A percentile compares a stretch with the other conserved stretches of the same genome.
Conservation (phyloP, 1,140 invertebrate genomes). For the Penaeus indicus region DNA sequence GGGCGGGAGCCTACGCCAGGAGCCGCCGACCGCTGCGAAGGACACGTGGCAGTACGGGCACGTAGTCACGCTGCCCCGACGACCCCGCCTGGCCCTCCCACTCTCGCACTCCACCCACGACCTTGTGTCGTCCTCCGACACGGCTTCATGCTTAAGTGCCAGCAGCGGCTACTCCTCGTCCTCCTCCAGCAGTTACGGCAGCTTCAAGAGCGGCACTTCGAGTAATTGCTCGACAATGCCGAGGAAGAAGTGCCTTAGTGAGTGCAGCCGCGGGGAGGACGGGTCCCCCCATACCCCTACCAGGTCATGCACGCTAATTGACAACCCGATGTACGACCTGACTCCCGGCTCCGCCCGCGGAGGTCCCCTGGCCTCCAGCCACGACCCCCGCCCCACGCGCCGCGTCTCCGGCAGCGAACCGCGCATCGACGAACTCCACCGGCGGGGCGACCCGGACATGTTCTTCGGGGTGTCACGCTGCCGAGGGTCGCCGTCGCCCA, state of each 20-base stretch:
- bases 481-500: background rate
- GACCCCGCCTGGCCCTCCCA: conserved; percentile 31
- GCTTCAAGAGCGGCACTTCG: conserved; percentile 57
- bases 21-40: background rate
- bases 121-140: conserved; percentile 41
- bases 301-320: conserved; percentile 36
- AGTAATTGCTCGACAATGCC: conserved; percentile 52
- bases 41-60: conserved; percentile 56
- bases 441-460: too few species aligned
- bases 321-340: conserved; percentile 57
- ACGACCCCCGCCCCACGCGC: too few species aligned
- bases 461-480: background rate
- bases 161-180: conserved; percentile 57
- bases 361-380: background rate
- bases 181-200: conserved; percentile 55
- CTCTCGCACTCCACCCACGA: conserved; percentile 43
- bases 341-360: conserved; percentile 10
- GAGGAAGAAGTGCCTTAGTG: conserved; percentile 8
- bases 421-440: too few species aligned
- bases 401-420: too few species aligned
- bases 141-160: conserved; percentile 46
- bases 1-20: conserved; percentile 13
- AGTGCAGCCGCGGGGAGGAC: background rate
- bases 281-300: conserved; percentile 8
- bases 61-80: conserved; percentile 49